Evolutionary conservation across 2,888 invertebrate species (phyloP).

Genomic region (Diarsia brunnea): DNA sequence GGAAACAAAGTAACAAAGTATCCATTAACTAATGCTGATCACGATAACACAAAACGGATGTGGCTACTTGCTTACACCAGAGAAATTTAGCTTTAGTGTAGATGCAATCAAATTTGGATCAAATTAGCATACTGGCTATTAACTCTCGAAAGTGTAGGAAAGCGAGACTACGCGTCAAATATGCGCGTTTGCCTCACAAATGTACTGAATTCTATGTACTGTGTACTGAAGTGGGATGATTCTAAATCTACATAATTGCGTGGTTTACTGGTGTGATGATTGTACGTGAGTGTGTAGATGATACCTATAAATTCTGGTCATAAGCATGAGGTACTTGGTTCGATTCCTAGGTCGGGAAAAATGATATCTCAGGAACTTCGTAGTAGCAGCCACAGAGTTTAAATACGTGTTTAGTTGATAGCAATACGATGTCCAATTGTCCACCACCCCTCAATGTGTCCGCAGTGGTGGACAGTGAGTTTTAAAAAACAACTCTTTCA

Average conservation of each 20-base stretch:
- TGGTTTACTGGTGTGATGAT: conserved; percentile 31
- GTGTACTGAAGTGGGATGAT: conserved; percentile 9
- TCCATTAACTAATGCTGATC: conserved; percentile 30
- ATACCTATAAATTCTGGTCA: not conserved
- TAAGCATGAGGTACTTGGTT: not conserved
- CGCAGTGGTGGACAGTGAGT: no score
- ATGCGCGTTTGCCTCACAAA: conserved; percentile 44
- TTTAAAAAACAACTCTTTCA: no score
- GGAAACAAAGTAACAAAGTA: conserved; percentile 10
- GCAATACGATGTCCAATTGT: no score
- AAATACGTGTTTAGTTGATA: not conserved
- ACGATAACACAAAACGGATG: conserved; percentile 50
- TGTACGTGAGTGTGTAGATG: conserved; percentile 2
- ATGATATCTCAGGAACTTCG: not conserved
- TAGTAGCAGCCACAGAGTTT: not conserved
- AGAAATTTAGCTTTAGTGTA: conserved; percentile 62
- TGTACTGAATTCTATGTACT: conserved; percentile 29
- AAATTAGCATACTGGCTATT: conserved; percentile 75
- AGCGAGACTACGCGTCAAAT: conserved; percentile 69
- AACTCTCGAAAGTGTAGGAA: conserved; percentile 75
- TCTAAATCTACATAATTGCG: conserved; percentile 53
- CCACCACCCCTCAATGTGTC: no score
- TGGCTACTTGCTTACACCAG: conserved; percentile 34
- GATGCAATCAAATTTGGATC: conserved; percentile 61
- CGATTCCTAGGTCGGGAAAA: not conserved